phyloP scores from a whole-genome alignment of 92 coral and sea anemone genomes.

The Palythoa grandiflora region DNA sequence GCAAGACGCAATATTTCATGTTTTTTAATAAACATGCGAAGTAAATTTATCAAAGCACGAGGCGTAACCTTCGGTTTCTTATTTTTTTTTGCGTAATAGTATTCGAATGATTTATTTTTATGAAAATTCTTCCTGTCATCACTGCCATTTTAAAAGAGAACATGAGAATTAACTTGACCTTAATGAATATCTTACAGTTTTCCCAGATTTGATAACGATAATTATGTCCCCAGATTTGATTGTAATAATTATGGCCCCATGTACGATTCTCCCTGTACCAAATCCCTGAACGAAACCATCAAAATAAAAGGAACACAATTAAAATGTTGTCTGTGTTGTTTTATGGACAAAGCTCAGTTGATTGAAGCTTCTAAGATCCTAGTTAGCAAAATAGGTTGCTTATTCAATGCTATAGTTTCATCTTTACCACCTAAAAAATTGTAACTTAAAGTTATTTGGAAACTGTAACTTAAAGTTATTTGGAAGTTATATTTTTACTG shows the following conservation, averaged over 20 bases:
- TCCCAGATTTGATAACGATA: not conserved
- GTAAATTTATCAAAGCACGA: not conserved
- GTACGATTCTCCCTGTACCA: not conserved
- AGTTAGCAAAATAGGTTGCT: not conserved
- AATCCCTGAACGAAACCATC: slow-evolving; percentile 14
- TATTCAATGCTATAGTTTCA: not conserved
- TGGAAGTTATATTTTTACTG: too few species aligned
- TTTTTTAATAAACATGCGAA: not conserved
- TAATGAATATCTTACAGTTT: not conserved
- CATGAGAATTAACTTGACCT: too few species aligned
- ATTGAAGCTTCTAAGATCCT: not conserved
- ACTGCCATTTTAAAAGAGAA: too few species aligned
- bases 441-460: not conserved
- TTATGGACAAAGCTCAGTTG: slow-evolving; percentile 5
- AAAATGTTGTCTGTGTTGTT: slow-evolving; percentile 22
- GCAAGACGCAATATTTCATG: not conserved
- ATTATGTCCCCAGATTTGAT: not conserved
- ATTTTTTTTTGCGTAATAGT: not conserved
- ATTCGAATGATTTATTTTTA: not conserved
- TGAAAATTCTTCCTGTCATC: not conserved
- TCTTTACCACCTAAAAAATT: not conserved
- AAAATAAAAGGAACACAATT: slow-evolving; percentile 16
- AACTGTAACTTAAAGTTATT: too few species aligned
- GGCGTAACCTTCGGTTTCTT: not conserved
- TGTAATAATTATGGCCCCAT: not conserved